Base-by-base conservation (phyloP, 1,140 invertebrate genomes). In the Hestina assimilis region DNA sequence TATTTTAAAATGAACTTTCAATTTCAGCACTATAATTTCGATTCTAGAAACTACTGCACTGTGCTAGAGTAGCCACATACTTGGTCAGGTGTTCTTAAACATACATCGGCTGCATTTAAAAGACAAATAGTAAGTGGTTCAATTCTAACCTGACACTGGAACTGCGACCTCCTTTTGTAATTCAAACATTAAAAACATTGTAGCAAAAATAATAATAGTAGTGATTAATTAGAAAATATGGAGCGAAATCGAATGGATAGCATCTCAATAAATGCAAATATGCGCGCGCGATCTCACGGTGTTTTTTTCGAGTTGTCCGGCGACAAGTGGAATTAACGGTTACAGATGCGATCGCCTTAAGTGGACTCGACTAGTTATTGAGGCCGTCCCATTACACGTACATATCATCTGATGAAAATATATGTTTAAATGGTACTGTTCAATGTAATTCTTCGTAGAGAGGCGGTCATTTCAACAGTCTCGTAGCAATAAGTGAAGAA, bases 281-380 rank as follows among this genome's bases (percentile, higher is more conserved):
- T 1, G 7, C 7, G 14, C 12, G 14, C 15, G 33, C 28, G 28
- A 17, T 38, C 33, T 14, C 40, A 42, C 40, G 40, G 19, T 23
- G 40, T 42, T 42, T 42, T 42, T 42, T 42, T 19, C 40, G 40
- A 9, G 31, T 35, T 14, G 31, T 35, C 20, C 11, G 21, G 20
- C 38, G 29, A 50, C 47, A 24, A 40, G 47, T 17, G 47, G 47
- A 40, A 40, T 50, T 50, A 38, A 50, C 47, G 33, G 47, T 50
- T 40, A 40, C 33, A 48, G 47, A 50, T 40, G 47, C 47, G 47
- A 50, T 26, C 21, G 47, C 33, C 33, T 50, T 26, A 50, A 50
- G 47, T 33, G 23, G 47, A 40, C 42, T 7, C 33, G 12, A 9
- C 29, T 29, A 29, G 14, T 6, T 12, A 3, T 17, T 19, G 43